These are phyloP conservation scores for Seira sanloemensis DNA, from an alignment of 2,888 invertebrate species.

Conservation along the genomic window DNA sequence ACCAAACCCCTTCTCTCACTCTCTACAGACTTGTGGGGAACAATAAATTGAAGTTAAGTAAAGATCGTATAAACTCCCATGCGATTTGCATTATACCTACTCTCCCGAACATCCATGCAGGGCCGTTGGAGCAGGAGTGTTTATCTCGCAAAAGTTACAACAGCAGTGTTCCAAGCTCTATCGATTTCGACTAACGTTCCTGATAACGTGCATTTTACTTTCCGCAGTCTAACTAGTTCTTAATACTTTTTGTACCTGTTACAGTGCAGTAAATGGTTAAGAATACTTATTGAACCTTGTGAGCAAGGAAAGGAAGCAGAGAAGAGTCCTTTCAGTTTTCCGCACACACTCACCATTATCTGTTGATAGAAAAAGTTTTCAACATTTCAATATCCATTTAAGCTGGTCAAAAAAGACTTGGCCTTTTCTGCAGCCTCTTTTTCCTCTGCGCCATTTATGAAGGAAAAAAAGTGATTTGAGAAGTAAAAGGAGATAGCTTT, in stretches of 20 bases:
- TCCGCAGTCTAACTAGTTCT: background rate
- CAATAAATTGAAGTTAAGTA: background rate
- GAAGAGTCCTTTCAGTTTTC: background rate
- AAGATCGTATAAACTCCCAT: background rate
- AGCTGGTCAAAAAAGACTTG: constrained; percentile 41
- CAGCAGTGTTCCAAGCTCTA: too few species aligned
- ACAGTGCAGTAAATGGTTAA: constrained; percentile 20
- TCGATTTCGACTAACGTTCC: background rate
- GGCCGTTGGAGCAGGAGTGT: too few species aligned
- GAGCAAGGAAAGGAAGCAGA: background rate
- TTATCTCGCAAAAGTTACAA: background rate
- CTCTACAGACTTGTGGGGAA: background rate
- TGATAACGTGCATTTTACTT: background rate
- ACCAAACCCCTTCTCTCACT: background rate
- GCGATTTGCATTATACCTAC: background rate
- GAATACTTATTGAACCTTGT: constrained; percentile 19
- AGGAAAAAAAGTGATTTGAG: background rate
- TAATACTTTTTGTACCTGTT: background rate
- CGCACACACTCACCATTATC: constrained; percentile 62
- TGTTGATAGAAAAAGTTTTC: constrained; percentile 70
- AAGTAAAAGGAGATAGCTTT: constrained; percentile 27
- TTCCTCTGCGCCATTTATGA: background rate
- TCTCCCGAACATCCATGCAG: background rate
- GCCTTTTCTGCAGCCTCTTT: background rate
- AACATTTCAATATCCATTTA: constrained; percentile 66